Percentiles rank a stretch among this genome's conserved stretches.
Conservation (phyloP, 2,113 vertebrate species). For the Mustelus asterias region DNA sequence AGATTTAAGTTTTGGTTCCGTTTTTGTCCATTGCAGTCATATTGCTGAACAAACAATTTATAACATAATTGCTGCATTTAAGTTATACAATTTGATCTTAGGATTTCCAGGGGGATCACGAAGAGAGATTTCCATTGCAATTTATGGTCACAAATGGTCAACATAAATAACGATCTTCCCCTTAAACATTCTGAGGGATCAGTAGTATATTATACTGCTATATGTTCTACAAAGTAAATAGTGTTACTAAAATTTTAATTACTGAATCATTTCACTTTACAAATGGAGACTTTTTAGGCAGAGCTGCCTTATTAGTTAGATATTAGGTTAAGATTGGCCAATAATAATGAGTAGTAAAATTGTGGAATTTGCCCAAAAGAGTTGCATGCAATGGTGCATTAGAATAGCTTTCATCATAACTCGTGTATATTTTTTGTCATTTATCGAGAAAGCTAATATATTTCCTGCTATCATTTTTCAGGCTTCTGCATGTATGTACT, state of each 20-base stretch:
- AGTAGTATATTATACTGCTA: neutral
- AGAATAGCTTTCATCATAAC: constrained; percentile 26
- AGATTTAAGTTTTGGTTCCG: neutral
- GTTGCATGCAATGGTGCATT: neutral
- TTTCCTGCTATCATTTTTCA: constrained; percentile 57
- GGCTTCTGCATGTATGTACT: constrained; percentile 99
- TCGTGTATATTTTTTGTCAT: neutral
- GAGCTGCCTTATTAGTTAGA: neutral
- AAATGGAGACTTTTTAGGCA: neutral
- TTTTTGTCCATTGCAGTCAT: neutral
- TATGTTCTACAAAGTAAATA: neutral
- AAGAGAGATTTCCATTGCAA: neutral
- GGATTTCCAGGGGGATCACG: neutral
- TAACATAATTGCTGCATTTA: neutral
- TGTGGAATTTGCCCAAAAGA: neutral
- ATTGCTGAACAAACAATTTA: neutral
- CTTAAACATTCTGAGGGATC: neutral
- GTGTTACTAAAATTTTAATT: neutral
- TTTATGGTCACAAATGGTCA: neutral
- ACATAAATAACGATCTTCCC: neutral
- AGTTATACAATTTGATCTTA: neutral
- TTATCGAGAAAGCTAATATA: constrained; percentile 17
- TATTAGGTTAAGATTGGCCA: neutral
- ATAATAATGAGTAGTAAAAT: neutral
- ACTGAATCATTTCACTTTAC: neutral